Evolutionary conservation across 2,797 vertebrate genomes (phyloP), one percentile per base, ranked within the genome.

Genomic region (Manis javanica): DNA sequence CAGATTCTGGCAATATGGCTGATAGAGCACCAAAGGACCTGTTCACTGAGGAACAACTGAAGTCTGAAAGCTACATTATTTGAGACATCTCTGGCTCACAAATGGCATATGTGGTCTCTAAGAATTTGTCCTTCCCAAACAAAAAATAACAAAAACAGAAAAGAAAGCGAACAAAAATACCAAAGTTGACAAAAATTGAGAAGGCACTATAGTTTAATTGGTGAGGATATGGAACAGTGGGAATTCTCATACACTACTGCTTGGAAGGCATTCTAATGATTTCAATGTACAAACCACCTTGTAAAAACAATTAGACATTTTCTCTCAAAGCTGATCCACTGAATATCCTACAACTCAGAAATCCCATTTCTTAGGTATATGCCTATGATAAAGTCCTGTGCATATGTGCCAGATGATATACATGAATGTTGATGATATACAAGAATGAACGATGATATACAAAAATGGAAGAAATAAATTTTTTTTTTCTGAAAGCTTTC

Each of bases 131-230:
- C 91, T 79, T 66, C 13, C 37, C 34, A 94, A 86, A 57, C 19
- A 95, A 57, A 49, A 95, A 92, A 85, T 49, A 89, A 86, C 18
- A 95, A 81, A 75, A 71, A 29, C 34, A 85, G 12, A 69, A 91
- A 75, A 89, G 6, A 86, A 92, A 96, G 37, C 14, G 5, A 83
- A 75, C 29, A 90, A 77, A 91, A 84, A 74, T 46, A 1, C 46
- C 11, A 82, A 75, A 49, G 5, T 2, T 74, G 6, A 79, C 24
- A 78, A 64, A 82, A 88, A 83, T 10, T 63, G 46, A 79, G 13
- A 72, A 53, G 10, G 69, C 3, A 63, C 53, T 53, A 64, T 26
- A 90, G 18, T 26, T 42, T 19, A 88, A 4, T 23, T 78, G 31
- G 61, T 9, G 23, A 87, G 6, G 57, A 59, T 21, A 34, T 8